These are phyloP conservation scores for Coluber constrictor DNA, from an alignment of 2,797 vertebrate genomes.

Conservation along the genomic window DNA sequence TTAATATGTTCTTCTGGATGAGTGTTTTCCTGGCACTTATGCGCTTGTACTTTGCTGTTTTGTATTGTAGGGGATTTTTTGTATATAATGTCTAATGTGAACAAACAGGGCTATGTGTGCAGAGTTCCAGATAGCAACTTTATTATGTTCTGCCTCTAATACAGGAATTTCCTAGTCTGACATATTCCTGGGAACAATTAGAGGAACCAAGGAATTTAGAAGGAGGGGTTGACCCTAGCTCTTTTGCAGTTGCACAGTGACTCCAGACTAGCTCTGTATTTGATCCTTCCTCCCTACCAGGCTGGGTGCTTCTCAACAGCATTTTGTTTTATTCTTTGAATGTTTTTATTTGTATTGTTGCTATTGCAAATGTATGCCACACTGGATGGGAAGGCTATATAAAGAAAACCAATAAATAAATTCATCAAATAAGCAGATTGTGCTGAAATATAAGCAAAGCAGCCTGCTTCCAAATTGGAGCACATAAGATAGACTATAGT, in stretches of 20 bases:
- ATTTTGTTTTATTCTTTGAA: neutral
- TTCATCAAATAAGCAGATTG: neutral
- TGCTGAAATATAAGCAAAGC: neutral
- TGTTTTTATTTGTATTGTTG: neutral
- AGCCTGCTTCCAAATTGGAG: neutral
- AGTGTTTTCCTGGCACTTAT: neutral
- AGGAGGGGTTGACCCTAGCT: too few relatives aligned
- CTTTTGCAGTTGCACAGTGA: too few relatives aligned
- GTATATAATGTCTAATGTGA: neutral
- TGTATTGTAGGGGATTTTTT: neutral
- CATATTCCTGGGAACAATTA: too few relatives aligned
- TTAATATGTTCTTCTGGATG: neutral
- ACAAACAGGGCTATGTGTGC: too few relatives aligned
- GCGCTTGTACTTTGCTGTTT: neutral
- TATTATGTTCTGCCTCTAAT: too few relatives aligned
- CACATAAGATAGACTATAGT: neutral
- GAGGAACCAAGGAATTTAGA: too few relatives aligned
- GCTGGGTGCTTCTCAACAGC: too few relatives aligned
- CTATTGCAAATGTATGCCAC: neutral
- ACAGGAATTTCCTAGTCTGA: too few relatives aligned
- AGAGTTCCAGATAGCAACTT: too few relatives aligned
- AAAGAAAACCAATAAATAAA: neutral
- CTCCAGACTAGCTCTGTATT: too few relatives aligned
- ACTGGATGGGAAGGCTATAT: neutral
- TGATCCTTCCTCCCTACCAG: too few relatives aligned